A percentile compares a stretch with the other conserved stretches of the same genome.
These are phyloP conservation scores for Tarsius wallacei DNA, from an alignment of 2,797 vertebrate species.

Conservation along the genomic window DNA sequence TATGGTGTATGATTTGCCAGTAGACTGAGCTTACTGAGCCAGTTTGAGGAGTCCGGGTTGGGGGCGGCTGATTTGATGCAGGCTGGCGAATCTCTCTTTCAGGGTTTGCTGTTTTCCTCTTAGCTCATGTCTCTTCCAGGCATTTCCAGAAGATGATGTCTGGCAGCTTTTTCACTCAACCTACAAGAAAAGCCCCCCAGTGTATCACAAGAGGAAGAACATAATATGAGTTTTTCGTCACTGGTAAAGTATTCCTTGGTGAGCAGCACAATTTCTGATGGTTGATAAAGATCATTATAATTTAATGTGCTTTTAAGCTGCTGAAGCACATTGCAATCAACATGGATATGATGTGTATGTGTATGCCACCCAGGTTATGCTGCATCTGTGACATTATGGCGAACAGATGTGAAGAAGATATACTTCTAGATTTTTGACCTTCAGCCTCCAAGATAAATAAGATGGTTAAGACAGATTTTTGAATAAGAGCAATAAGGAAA, in stretches of 20 bases:
- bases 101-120: constrained; percentile 70
- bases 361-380: neutral
- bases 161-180: constrained; percentile 73
- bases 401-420: constrained; percentile 45
- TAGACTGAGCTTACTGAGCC: constrained; percentile 71
- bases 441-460: neutral
- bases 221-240: constrained; percentile 71
- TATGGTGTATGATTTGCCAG: constrained; percentile 79
- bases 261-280: constrained; percentile 62
- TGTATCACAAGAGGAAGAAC: constrained; percentile 28
- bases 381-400: constrained; percentile 17
- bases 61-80: constrained; percentile 69
- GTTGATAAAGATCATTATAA: constrained; percentile 61
- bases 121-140: constrained; percentile 79
- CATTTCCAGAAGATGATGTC: constrained; percentile 74
- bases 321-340: neutral
- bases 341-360: neutral
- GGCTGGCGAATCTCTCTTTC: constrained; percentile 71
- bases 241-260: constrained; percentile 56
- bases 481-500: constrained; percentile 7
- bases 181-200: constrained; percentile 74
- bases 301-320: constrained; percentile 61
- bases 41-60: constrained; percentile 56
- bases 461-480: constrained; percentile 14
- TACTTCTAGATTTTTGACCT: neutral